Evolutionary conservation across 2,113 vertebrate genomes (phyloP).

Genomic region (Crotophaga sulcirostris): DNA sequence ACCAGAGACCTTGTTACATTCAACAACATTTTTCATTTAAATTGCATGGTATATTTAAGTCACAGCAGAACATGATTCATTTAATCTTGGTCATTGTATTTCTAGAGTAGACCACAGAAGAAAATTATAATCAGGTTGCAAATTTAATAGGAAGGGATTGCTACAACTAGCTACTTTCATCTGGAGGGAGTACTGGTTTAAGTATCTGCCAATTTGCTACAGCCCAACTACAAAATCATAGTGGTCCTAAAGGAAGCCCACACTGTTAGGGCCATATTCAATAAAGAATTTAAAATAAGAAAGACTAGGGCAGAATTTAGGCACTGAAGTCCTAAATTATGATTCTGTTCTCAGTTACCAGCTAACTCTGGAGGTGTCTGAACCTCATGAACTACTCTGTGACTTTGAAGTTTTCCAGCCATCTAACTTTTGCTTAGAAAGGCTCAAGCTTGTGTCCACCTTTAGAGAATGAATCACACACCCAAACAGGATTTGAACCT

Average conservation of each 20-base stretch:
- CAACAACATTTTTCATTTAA: background rate
- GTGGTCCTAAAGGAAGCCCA: background rate
- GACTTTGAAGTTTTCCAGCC: background rate
- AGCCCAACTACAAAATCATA: background rate
- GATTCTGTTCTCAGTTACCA: background rate
- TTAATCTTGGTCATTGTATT: slow-evolving; percentile 21
- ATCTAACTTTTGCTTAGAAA: background rate
- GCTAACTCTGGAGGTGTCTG: background rate
- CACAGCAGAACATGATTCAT: background rate
- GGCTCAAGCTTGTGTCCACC: background rate
- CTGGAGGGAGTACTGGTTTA: slow-evolving; percentile 2
- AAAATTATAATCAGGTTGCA: slow-evolving; percentile 23
- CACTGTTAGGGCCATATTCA: background rate
- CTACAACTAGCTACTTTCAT: slow-evolving; percentile 24
- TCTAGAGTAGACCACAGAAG: background rate
- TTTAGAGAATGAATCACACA: background rate
- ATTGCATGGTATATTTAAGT: background rate
- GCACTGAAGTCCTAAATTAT: background rate
- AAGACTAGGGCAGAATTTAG: background rate
- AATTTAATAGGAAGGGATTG: background rate
- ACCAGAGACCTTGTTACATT: background rate
- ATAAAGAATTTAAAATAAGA: background rate
- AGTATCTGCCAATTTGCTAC: background rate
- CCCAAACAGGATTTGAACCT: background rate
- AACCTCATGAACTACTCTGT: background rate